Percentiles rank a stretch among this genome's conserved stretches.
phyloP scores from a whole-genome alignment of 2,113 vertebrate genomes.

The Raja brachyura region DNA sequence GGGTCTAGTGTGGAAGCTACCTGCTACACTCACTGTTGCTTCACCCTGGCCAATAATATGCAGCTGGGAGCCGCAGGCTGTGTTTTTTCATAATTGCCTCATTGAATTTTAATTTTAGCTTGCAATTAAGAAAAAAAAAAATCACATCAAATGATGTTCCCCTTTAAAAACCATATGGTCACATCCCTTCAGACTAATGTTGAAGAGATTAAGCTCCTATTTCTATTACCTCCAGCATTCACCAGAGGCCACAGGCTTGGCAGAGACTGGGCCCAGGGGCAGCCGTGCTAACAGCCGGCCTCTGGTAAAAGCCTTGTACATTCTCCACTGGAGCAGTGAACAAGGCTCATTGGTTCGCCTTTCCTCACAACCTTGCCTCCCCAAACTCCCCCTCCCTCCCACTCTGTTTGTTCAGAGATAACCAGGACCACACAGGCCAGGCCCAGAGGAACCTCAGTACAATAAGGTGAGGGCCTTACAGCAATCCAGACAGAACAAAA shows the following conservation, averaged over 20 bases:
- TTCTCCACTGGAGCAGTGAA: neutral
- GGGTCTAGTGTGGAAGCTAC: neutral
- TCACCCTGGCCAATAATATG: neutral
- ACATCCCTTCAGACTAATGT: neutral
- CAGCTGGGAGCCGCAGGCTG: neutral
- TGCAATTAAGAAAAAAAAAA: constrained; percentile 20
- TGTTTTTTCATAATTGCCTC: neutral
- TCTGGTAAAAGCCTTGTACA: neutral
- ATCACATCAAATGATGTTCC: constrained; percentile 7
- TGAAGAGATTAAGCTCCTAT: neutral
- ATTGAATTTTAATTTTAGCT: neutral
- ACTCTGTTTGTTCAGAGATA: neutral
- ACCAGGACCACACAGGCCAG: neutral
- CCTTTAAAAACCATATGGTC: constrained; percentile 1
- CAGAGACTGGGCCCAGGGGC: neutral
- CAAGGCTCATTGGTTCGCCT: neutral
- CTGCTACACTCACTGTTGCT: neutral
- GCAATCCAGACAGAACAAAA: neutral
- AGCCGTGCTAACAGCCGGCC: neutral
- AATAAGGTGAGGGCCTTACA: neutral
- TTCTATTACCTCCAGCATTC: neutral
- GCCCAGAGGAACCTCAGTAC: neutral
- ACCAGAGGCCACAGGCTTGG: neutral
- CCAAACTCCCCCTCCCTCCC: neutral
- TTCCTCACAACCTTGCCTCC: neutral